phyloP scores from a whole-genome alignment of 2,797 vertebrate genomes.

The Myotis vivesi region DNA sequence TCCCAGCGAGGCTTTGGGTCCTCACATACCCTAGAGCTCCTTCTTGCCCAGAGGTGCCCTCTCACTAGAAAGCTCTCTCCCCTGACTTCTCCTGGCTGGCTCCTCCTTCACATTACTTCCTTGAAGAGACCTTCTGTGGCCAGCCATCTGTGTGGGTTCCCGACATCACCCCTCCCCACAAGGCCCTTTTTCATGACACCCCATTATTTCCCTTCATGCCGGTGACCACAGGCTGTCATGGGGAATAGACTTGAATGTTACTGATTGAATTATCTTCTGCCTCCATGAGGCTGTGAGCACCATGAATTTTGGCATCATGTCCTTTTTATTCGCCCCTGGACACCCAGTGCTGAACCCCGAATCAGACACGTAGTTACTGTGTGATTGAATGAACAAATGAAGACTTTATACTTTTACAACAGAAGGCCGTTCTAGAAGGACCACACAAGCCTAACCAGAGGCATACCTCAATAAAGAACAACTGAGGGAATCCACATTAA shows the following conservation, averaged over 20 bases:
- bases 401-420: background rate
- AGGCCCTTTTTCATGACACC: background rate
- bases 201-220: background rate
- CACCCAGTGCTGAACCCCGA: background rate
- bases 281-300: background rate
- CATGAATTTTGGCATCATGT: accelerated
- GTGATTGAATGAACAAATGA: background rate
- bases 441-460: background rate
- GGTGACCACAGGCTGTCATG: background rate
- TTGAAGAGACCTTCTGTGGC: background rate
- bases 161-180: background rate
- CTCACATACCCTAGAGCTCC: background rate
- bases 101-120: background rate
- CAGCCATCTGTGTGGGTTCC: background rate
- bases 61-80: background rate
- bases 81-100: background rate
- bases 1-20: background rate
- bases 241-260: background rate
- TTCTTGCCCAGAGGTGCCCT: background rate
- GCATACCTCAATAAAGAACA: background rate
- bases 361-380: background rate
- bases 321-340: background rate
- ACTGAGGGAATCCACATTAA: background rate
- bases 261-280: background rate
- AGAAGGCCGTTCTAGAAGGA: background rate